A percentile compares a stretch with the other conserved stretches of the same genome.
Conservation (phyloP, 2,113 vertebrate species). For the Pipa parva region DNA sequence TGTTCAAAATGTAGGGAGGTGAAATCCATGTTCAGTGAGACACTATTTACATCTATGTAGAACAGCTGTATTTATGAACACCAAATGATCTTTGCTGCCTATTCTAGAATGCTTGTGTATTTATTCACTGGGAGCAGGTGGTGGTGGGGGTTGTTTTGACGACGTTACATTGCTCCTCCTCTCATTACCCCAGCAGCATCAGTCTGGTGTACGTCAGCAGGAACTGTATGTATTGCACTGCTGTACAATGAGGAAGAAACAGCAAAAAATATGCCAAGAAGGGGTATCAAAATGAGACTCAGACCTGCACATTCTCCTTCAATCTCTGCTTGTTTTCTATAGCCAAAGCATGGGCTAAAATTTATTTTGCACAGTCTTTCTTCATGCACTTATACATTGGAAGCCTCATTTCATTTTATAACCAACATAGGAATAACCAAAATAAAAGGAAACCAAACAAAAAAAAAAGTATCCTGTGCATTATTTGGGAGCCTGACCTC, state of each 20-base stretch:
- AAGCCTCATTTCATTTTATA: background rate
- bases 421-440: background rate
- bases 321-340: conserved; percentile 58
- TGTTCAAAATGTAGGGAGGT: too few relatives aligned
- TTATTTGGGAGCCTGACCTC: conserved; percentile 53
- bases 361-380: conserved; percentile 48
- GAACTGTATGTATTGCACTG: conserved; percentile 63
- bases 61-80: background rate
- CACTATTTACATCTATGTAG: background rate
- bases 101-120: conserved; percentile 53
- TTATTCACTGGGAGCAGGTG: conserved; percentile 68
- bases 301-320: conserved; percentile 50
- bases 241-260: conserved; percentile 57
- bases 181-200: conserved; percentile 61
- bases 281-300: conserved; percentile 55
- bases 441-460: background rate
- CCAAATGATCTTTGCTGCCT: conserved; percentile 13
- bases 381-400: background rate
- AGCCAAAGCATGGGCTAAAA: conserved; percentile 52
- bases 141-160: conserved; percentile 72
- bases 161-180: conserved; percentile 70
- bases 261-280: conserved; percentile 56
- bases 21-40: background rate
- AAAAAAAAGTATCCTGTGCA: conserved; percentile 22
- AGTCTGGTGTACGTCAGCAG: conserved; percentile 68